Evolutionary conservation across 2,797 vertebrate species (phyloP), one percentile per base, ranked within the genome.

Genomic region (Tragopan temminckii): DNA sequence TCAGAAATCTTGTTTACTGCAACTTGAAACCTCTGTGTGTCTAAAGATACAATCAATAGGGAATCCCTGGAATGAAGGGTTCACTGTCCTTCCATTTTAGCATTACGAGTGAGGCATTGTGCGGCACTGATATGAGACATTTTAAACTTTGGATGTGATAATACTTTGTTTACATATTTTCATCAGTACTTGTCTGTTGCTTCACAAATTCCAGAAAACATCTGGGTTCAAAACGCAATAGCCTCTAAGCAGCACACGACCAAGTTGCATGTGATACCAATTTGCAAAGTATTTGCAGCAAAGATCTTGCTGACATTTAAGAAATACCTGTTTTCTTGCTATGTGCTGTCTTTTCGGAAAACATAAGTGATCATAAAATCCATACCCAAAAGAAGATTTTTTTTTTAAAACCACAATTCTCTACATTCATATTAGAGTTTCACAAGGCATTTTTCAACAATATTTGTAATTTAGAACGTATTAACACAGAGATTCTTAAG

Each of bases 301-400:
- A 84, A 75, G 83, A 96, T 85, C 52, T 96, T 96, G 91, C 91
- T 97, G 95, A 97, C 27, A 23, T 94, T 95, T 85, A 80, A 91
- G 59, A 85, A 96, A 52, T 81, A 89, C 75, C 80, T 96, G 58
- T 76, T 45, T 59, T 90, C 31, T 91, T 94, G 40, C 19, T 88
- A 2, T 82, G 29, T 89, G 46, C n/a, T 88, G 9, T 89, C 50
- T 91, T 5, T 58, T 92, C 24, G 25, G 86, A 45, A 74, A 91
- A 91, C 85, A 80, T 91, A 69, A 88, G 71, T 83, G 62, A 76
- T 93, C 45, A 27, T 81, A 93, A 85, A 90, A 91, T 18, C 76
- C 1, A 5, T 93, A 68, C 36, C 38, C 74, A 76, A 71, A 53
- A 43, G 16, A 12, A 9, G 33, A 33, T 6, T 13, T 55, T n/a